Percentiles rank a stretch among this genome's conserved stretches.
Conservation (phyloP, 2,888 invertebrate genomes). For the Cremastinae sp. region DNA sequence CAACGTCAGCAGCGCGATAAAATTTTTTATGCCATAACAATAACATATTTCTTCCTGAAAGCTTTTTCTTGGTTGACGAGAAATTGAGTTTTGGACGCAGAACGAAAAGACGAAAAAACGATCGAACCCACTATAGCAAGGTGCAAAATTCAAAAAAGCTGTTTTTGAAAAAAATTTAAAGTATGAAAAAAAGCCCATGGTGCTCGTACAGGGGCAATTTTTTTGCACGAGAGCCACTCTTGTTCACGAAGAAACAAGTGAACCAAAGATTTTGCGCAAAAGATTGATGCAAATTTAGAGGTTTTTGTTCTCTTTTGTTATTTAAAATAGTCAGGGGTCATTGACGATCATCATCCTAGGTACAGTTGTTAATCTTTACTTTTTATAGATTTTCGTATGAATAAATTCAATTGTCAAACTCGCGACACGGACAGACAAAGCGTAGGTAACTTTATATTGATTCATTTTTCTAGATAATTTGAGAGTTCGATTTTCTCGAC, state of each 20-base stretch:
- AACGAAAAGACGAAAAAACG: slow-evolving; percentile 8
- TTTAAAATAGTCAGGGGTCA: background rate
- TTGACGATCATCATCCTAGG: slow-evolving; percentile 19
- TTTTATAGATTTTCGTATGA: slow-evolving; percentile 38
- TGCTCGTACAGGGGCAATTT: slow-evolving; percentile 62
- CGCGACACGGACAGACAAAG: slow-evolving; percentile 28
- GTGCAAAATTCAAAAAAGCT: slow-evolving; percentile 10
- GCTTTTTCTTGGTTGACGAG: slow-evolving; percentile 90
- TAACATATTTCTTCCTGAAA: slow-evolving; percentile 93
- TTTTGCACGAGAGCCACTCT: slow-evolving; percentile 54
- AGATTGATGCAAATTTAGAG: slow-evolving; percentile 30
- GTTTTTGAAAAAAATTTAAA: background rate
- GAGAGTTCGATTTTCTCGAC: slow-evolving; percentile 12
- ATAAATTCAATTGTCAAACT: slow-evolving; percentile 29
- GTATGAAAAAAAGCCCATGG: slow-evolving; percentile 54
- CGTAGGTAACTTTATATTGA: slow-evolving; percentile 12
- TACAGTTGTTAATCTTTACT: slow-evolving; percentile 16
- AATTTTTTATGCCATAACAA: slow-evolving; percentile 90
- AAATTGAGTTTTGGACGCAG: slow-evolving; percentile 76
- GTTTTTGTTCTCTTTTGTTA: slow-evolving; percentile 28
- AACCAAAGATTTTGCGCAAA: slow-evolving; percentile 66
- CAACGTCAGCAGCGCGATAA: slow-evolving; percentile 93
- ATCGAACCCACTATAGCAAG: background rate
- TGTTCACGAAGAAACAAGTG: slow-evolving; percentile 57
- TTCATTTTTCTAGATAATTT: slow-evolving; percentile 28